A percentile compares a stretch with the other conserved stretches of the same genome.
Conservation (phyloP, 2,888 invertebrate genomes). For the Pseudolycoriella hygida region DNA sequence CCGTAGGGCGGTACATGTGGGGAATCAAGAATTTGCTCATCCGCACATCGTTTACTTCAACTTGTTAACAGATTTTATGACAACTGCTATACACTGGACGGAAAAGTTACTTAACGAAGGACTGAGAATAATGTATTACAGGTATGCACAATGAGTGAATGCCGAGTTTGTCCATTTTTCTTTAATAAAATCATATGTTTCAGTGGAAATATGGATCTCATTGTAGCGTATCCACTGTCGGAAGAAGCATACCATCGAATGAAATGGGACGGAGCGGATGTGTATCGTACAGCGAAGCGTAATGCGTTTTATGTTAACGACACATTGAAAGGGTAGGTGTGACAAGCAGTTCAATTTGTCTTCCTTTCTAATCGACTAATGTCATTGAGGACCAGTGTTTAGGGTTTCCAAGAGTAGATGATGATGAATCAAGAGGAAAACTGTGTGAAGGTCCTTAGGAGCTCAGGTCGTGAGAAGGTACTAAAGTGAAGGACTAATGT, state of each 20-base stretch:
- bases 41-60: slow-evolving; percentile 32
- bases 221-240: slow-evolving; percentile 45
- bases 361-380: too few species aligned
- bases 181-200: slow-evolving; percentile 9
- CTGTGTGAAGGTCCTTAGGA: too few species aligned
- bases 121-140: slow-evolving; percentile 20
- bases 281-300: slow-evolving; percentile 31
- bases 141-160: neutral
- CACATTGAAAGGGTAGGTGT: slow-evolving; percentile 33
- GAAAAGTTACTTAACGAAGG: slow-evolving; percentile 35
- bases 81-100: slow-evolving; percentile 37
- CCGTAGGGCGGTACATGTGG: slow-evolving; percentile 34
- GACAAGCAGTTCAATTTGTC: too few species aligned
- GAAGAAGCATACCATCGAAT: slow-evolving; percentile 32
- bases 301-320: slow-evolving; percentile 31
- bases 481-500: too few species aligned
- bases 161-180: too few species aligned
- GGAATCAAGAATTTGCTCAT: slow-evolving; percentile 30
- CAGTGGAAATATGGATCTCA: slow-evolving; percentile 41
- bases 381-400: too few species aligned
- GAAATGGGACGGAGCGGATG: slow-evolving; percentile 30
- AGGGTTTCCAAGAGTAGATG: too few species aligned
- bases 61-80: slow-evolving; percentile 36
- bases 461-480: too few species aligned
- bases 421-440: too few species aligned